Base-by-base conservation (phyloP, 2,888 invertebrate genomes). In the Aquatica leii region DNA sequence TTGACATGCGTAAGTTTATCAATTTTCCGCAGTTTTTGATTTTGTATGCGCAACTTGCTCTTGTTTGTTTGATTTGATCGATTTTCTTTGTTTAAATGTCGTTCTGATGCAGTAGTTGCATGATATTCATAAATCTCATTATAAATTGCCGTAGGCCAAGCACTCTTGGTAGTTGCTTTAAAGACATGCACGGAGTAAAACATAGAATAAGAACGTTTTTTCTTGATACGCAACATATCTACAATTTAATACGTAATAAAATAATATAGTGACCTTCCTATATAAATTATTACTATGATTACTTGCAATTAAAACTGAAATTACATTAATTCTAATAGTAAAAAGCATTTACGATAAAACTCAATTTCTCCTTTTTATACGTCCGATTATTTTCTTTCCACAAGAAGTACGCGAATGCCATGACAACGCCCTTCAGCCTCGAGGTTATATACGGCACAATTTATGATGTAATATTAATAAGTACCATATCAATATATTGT, bases 381-480 rank as follows among this genome's bases (percentile, higher is more conserved):
- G 43, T 59, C 54, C 56, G 70, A 73, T 73, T 74, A 72, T 73
- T 73, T 74, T 73, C 73, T 71, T 73, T 74, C 67, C 66, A 64
- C 67, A 66, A 73, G 69, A 71, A 66, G 62, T 73, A 72, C 71
- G 69, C 70, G 71, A 73, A 69, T 65, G 69, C 71, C 72, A 74
- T 74, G 74, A 74, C 74, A 73, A 74, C 74, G 73, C 74, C 74
- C 74, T 71, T 65, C 60, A 73, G 71, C 74, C 73, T 73, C 71
- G 71, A 71, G 71, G 72, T 67, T 67, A 69, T 70, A 67, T 66
- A 63, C 65, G 51, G 67, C 61, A 63, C 69, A 72, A 72, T 73
- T 71, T 69, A 71, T 72, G 71, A 72, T 74, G 73, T 71, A 71
- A 73, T 72, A 73, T 73, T 74, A 74, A 74, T 74, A 73, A 73